Base-by-base conservation (phyloP, 2,113 vertebrate genomes). In the Limnothrissa miodon region DNA sequence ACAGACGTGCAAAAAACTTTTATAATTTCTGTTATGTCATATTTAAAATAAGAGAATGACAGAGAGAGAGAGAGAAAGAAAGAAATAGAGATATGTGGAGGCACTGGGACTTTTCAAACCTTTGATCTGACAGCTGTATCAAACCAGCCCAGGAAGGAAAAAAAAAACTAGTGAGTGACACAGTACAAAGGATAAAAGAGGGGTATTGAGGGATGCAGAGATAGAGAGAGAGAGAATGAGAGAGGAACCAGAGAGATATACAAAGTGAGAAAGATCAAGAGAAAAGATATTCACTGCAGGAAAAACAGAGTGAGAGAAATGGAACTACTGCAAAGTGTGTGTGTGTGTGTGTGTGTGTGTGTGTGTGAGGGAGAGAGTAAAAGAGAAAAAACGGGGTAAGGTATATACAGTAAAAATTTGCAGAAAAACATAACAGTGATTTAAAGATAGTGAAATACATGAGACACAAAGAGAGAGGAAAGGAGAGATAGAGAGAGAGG, bases 111-210 rank as follows among this genome's bases (percentile, higher is more conserved):
- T 29, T 25, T 11, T 66, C 23, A 25, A 66, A 66, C 6, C 59
- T 29, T 66, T 66, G 59, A 66, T 66, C 59, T 66, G 59, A 66
- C 59, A 66, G 59, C 59, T 66, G 59, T 66, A 7, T 66, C 59
- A 66, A 66, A 33, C n/a, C 59, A 66, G 59, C 59, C 4, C n/a
- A 66, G 23, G 13, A n/a, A 59, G 17, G 17, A 53, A 21, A 1
- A 17, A 53, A 21, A 21, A 19, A 23, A 23, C 17, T 53, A 53
- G 23, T 23, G 51, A 53, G 51, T 53, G 51, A 21, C 19, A 53
- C 51, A 53, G 51, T 53, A 19, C 19, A 23, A 19, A 53, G 51
- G 19, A 23, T 53, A 19, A 53, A 53, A 53, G 51, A 53, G 19
- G 0, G 46, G 46, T 0, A 19, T 17, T 0, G 51, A 53, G 51